A percentile compares a stretch with the other conserved stretches of the same genome.
Evolutionary conservation across 2,888 invertebrate genomes (phyloP).

Genomic region (Laspeyria flexula): DNA sequence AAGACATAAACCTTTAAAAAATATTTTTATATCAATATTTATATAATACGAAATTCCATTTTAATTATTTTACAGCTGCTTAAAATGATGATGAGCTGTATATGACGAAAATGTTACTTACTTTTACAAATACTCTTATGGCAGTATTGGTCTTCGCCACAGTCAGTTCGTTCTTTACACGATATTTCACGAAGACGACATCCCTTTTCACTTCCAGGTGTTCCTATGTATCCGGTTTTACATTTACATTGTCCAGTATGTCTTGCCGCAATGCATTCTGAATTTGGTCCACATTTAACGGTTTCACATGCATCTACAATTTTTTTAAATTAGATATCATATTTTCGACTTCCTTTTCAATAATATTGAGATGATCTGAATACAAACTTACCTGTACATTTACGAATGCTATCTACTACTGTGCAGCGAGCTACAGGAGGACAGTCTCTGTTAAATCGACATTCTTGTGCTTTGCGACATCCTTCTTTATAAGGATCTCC

Average conservation of each 20-base stretch:
- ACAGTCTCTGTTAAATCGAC: slow-evolving; percentile 92
- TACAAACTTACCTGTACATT: slow-evolving; percentile 88
- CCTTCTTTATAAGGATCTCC: slow-evolving; percentile 95
- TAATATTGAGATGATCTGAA: neutral
- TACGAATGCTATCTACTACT: slow-evolving; percentile 89
- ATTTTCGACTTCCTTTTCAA: neutral
- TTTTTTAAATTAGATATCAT: neutral
- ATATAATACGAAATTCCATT: no score
- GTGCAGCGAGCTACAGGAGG: slow-evolving; percentile 92
- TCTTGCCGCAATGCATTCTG: slow-evolving; percentile 92
- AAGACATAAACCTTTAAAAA: slow-evolving; percentile 89
- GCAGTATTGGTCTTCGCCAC: slow-evolving; percentile 92
- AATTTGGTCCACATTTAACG: slow-evolving; percentile 92
- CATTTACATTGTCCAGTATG: slow-evolving; percentile 93
- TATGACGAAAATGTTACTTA: no score
- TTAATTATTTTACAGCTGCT: no score
- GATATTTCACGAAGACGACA: slow-evolving; percentile 91
- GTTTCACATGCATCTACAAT: slow-evolving; percentile 91
- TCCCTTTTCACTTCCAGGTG: slow-evolving; percentile 90
- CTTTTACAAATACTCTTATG: slow-evolving; percentile 93
- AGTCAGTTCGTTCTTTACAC: slow-evolving; percentile 90
- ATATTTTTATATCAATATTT: no score
- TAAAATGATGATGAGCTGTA: no score
- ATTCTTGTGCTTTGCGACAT: slow-evolving; percentile 93
- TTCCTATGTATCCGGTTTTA: slow-evolving; percentile 91